These are phyloP conservation scores for Varanus salvator DNA, from an alignment of 2,113 vertebrate species.

Conservation along the genomic window DNA sequence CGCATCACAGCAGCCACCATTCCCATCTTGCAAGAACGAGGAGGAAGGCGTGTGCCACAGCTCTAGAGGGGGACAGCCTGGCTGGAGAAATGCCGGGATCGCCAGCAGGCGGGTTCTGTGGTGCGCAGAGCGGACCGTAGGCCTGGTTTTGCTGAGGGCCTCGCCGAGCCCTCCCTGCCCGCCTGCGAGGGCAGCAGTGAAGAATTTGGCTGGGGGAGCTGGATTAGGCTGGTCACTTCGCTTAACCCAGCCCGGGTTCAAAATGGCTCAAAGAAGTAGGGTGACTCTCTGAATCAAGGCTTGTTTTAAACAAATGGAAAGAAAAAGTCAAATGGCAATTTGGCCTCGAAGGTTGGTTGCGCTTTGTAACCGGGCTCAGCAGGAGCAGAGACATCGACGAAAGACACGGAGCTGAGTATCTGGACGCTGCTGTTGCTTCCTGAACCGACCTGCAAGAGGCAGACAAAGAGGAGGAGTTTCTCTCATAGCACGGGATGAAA, in stretches of 20 bases:
- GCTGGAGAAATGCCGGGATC: not conserved
- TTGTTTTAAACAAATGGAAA: slow-evolving; percentile 88
- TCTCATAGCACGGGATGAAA: not conserved
- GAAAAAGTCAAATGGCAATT: slow-evolving; percentile 92
- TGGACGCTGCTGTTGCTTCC: slow-evolving; percentile 69
- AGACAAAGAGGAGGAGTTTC: slow-evolving; percentile 3
- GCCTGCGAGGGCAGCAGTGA: not conserved
- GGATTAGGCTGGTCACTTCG: not conserved
- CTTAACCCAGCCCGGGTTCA: not conserved
- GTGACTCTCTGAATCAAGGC: not conserved
- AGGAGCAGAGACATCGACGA: slow-evolving; percentile 83
- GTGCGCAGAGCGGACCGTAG: not conserved
- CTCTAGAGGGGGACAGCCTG: no score
- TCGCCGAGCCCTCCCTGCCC: not conserved
- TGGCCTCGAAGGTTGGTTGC: slow-evolving; percentile 85
- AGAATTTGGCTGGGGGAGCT: not conserved
- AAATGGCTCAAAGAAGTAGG: no score
- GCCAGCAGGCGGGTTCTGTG: not conserved
- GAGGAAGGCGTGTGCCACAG: not conserved
- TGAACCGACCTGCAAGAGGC: slow-evolving; percentile 64
- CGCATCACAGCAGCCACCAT: not conserved
- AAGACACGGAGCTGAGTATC: slow-evolving; percentile 82
- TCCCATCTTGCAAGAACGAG: not conserved
- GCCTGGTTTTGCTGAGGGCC: not conserved
- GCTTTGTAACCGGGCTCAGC: slow-evolving; percentile 87